These are phyloP conservation scores for Formica selysi DNA, from an alignment of 1,140 invertebrate species.

Conservation along the genomic window DNA sequence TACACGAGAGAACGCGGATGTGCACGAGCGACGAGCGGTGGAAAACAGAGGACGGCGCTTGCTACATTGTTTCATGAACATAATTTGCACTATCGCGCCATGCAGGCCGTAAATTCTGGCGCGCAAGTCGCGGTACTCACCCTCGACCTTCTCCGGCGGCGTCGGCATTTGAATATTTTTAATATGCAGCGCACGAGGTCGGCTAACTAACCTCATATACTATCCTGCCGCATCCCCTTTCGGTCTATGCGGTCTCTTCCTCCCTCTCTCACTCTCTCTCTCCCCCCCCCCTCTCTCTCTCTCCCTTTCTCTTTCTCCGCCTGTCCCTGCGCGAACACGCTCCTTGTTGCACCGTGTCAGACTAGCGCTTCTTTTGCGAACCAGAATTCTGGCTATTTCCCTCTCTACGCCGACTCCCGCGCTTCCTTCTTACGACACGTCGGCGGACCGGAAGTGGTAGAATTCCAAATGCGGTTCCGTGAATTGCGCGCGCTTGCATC, in stretches of 20 bases:
- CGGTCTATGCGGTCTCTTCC: constrained; percentile 9
- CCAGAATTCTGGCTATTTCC: constrained; percentile 33
- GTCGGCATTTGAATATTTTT: constrained; percentile 84
- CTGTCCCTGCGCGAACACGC: constrained; percentile 25
- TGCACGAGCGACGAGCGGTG: constrained; percentile 51
- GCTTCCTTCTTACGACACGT: constrained; percentile 54
- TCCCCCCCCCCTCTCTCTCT: constrained; percentile 30
- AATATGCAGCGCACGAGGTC: constrained; percentile 83
- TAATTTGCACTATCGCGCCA: constrained; percentile 82
- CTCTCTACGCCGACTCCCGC: background rate
- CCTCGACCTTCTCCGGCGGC: constrained; percentile 26
- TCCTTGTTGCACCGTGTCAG: background rate
- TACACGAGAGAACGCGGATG: constrained; percentile 33
- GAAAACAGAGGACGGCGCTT: constrained; percentile 47
- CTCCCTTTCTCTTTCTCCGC: background rate
- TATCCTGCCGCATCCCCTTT: constrained; percentile 61
- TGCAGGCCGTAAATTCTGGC: constrained; percentile 78
- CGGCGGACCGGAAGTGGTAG: constrained; percentile 75
- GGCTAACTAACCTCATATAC: constrained; percentile 83
- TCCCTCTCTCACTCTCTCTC: background rate
- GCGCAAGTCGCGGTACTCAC: constrained; percentile 52
- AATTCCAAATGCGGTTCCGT: constrained; percentile 80
- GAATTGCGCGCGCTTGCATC: constrained; percentile 74
- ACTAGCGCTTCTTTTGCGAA: constrained; percentile 28
- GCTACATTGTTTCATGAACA: constrained; percentile 83